A percentile compares a stretch with the other conserved stretches of the same genome.
Evolutionary conservation across 1,140 invertebrate genomes (phyloP).

Genomic region (Achatina immaculata): DNA sequence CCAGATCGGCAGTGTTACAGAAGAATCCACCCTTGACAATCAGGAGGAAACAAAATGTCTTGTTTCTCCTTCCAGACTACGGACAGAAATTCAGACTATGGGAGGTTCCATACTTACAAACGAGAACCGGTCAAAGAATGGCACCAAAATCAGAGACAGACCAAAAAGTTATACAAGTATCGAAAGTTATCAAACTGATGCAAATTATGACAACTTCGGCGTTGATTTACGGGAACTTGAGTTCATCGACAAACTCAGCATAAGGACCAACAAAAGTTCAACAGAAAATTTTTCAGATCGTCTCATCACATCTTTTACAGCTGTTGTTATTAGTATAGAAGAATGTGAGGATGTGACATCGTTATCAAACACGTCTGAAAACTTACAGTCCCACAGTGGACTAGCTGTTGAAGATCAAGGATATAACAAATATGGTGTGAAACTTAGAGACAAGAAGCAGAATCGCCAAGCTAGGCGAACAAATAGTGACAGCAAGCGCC

Average conservation of each 20-base stretch:
- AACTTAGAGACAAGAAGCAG: neutral
- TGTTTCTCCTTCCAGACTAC: neutral
- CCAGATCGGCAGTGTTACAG: neutral
- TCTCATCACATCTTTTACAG: neutral
- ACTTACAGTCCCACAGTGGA: neutral
- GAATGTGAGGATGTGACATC: neutral
- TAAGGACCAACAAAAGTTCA: conserved; percentile 1
- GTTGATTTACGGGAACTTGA: conserved; percentile 9
- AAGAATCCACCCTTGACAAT: neutral
- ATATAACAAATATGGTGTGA: neutral
- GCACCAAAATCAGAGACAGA: neutral
- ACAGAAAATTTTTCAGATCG: conserved; percentile 3
- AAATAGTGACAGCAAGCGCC: neutral
- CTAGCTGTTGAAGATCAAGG: neutral
- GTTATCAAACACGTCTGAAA: neutral
- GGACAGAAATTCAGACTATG: neutral
- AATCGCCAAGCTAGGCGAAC: neutral
- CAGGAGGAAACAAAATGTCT: conserved; percentile 1
- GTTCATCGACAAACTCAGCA: conserved; percentile 28
- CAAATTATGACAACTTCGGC: conserved; percentile 30
- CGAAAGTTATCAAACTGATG: neutral
- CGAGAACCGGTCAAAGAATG: neutral
- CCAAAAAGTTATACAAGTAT: conserved; percentile 7
- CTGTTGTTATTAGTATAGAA: neutral
- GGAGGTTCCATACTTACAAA: neutral